Evolutionary conservation across 2,888 invertebrate genomes (phyloP).

Genomic region (Pollenia angustigena): DNA sequence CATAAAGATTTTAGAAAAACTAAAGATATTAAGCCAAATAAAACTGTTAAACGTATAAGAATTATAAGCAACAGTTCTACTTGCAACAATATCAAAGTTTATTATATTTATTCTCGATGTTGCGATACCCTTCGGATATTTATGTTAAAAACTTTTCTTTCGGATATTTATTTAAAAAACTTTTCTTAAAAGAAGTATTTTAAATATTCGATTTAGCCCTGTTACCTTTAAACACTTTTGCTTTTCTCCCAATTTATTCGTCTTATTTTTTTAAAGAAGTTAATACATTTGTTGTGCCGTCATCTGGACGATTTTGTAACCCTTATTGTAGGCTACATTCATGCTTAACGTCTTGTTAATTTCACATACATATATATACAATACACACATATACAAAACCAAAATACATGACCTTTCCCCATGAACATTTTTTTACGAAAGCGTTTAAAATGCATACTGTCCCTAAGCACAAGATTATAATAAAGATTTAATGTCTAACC

Average conservation of each 20-base stretch:
- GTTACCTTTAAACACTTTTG: slow-evolving; percentile 31
- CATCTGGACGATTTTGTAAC: slow-evolving; percentile 73
- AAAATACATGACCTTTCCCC: slow-evolving; percentile 19
- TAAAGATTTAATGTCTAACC: no score
- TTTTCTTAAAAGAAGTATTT: not conserved
- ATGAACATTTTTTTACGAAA: not conserved
- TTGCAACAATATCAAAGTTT: no score
- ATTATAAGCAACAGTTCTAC: no score
- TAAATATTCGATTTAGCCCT: not conserved
- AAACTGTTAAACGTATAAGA: no score
- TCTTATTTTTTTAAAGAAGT: slow-evolving; percentile 31
- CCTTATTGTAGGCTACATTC: slow-evolving; percentile 64
- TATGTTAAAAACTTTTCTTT: not conserved
- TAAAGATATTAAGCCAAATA: no score
- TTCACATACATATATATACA: slow-evolving; percentile 57
- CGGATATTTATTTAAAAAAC: not conserved
- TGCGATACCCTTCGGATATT: no score
- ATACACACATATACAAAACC: not conserved
- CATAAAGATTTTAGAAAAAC: no score
- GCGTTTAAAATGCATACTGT: no score
- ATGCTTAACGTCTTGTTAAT: slow-evolving; percentile 72
- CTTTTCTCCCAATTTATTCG: slow-evolving; percentile 7
- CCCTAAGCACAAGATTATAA: no score
- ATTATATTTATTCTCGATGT: no score
- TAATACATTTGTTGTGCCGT: slow-evolving; percentile 56